Evolutionary conservation across 2,113 vertebrate species (phyloP).

Genomic region (Melanotaenia duboulayi): DNA sequence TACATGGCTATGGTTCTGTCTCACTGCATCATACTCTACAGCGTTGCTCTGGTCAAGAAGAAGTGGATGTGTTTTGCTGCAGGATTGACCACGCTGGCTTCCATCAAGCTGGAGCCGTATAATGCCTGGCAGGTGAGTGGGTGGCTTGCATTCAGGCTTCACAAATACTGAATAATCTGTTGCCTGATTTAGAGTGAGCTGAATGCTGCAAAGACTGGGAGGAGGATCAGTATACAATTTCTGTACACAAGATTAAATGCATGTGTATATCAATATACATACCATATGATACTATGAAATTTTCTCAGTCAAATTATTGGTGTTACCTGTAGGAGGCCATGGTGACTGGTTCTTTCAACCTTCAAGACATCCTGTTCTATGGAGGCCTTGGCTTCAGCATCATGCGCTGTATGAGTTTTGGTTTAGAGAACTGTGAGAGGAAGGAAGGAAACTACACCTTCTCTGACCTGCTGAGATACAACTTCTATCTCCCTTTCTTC

Average conservation of each 20-base stretch:
- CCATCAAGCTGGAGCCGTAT: conserved; percentile 94
- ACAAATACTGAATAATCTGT: background rate
- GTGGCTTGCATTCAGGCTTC: background rate
- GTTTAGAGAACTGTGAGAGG: conserved; percentile 89
- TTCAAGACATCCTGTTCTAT: conserved; percentile 95
- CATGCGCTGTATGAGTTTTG: conserved; percentile 96
- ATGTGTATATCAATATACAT: background rate
- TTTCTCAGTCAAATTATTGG: background rate
- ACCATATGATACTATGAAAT: too few relatives aligned
- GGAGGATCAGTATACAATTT: background rate
- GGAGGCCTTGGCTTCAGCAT: conserved; percentile 93
- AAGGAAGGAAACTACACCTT: conserved; percentile 90
- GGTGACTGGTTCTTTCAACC: conserved; percentile 89
- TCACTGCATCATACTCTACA: conserved; percentile 92
- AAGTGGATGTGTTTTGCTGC: conserved; percentile 91
- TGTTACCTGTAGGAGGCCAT: conserved; percentile 76
- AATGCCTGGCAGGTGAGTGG: conserved; percentile 92
- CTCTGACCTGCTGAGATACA: conserved; percentile 93
- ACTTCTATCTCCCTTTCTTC: conserved; percentile 99
- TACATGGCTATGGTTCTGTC: conserved; percentile 91
- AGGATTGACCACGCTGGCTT: conserved; percentile 90
- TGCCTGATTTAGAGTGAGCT: too few relatives aligned
- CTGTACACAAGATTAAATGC: background rate
- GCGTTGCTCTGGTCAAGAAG: conserved; percentile 85
- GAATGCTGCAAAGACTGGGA: too few relatives aligned